Conservation (phyloP, 2,113 vertebrate species). For the Centrocercus urophasianus region DNA sequence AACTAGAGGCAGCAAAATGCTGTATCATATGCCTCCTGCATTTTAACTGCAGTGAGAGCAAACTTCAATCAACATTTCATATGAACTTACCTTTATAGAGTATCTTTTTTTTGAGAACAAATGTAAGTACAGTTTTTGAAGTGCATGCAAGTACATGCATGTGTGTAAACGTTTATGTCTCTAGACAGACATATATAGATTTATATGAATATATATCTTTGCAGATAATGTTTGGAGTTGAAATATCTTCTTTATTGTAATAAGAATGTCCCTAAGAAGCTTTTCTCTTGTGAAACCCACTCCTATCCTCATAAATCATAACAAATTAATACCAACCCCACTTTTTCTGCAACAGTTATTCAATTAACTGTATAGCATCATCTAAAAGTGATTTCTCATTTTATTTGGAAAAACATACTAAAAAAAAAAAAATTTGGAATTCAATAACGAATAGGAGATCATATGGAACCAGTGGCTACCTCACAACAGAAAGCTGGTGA, state of each 20-base stretch:
- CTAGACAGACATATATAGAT: neutral
- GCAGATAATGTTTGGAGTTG: neutral
- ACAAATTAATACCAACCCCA: neutral
- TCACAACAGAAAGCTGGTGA: neutral
- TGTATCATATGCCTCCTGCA: slow-evolving; percentile 47
- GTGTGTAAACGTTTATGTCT: neutral
- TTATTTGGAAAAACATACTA: neutral
- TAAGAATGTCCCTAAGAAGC: neutral
- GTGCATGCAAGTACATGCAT: neutral
- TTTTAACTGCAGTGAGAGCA: slow-evolving; percentile 30
- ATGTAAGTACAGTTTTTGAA: neutral
- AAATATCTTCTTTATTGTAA: neutral
- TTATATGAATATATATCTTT: neutral
- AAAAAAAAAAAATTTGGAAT: neutral
- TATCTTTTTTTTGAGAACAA: neutral
- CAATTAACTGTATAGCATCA: neutral
- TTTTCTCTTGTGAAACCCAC: neutral
- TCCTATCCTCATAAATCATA: neutral
- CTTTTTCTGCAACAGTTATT: neutral
- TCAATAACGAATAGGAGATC: neutral
- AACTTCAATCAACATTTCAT: neutral
- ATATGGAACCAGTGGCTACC: neutral
- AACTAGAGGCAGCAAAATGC: slow-evolving; percentile 66
- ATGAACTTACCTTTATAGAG: neutral
- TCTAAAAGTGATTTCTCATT: neutral